Base-by-base conservation (phyloP, 1,140 invertebrate genomes). In the Euglossa dilemma region DNA sequence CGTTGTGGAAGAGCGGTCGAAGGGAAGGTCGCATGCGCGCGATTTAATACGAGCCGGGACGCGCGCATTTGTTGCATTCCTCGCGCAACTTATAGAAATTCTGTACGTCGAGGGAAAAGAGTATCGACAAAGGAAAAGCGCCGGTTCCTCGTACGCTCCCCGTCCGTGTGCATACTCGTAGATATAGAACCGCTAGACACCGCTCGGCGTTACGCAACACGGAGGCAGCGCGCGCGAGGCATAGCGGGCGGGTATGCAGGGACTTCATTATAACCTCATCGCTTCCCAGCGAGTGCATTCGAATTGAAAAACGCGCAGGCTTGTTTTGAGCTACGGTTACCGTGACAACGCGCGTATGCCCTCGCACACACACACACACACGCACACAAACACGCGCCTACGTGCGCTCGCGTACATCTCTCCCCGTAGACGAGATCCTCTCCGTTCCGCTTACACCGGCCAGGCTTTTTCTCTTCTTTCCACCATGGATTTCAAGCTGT, bases 291-390 rank as follows among this genome's bases (percentile, higher is more conserved):
- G 85, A 90, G 86, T 89, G 87, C 86, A 84, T 89, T 87, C 89
- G 88, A 87, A 90, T 90, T 89, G 87, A 89, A 89, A 88, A 85
- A 90, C 88, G 88, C 89, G 89, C 87, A 88, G 89, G 88, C 88
- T 90, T 90, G 88, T 90, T 90, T 90, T 90, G 73, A 88, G 85
- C 74, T 81, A 81, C 63, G 90, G 90, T 91, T 91, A 89, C 89
- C 90, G 85, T 88, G 87, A 86, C 90, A 85, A 90, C 89, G 89
- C 83, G 66, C 67, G 70, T 85, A 87, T 61, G 77, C 76, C 80
- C 23, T 43, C 69, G 18, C 69, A 57, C 59, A 66, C 54, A 50
- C 28, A 56, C 74, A 0, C 8, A 18, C n/a, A 56, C 69, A 54
- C 78, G 75, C 86, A 73, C 69, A 61, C 23, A n/a, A n/a, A n/a